phyloP scores from a whole-genome alignment of 2,113 vertebrate genomes.

The Philantomba maxwellii region DNA sequence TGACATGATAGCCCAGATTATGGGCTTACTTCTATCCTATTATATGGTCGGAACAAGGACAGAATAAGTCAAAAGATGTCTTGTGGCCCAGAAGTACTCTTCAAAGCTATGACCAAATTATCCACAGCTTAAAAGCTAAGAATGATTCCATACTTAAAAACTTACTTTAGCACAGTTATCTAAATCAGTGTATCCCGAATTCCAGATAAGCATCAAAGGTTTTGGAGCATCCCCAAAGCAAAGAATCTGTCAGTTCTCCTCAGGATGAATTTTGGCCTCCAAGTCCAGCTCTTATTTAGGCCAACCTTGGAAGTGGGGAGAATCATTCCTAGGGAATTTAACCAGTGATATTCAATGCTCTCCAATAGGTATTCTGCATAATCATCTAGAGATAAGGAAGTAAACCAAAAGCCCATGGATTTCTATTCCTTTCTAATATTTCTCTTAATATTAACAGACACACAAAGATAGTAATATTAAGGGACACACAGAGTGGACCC shows the following conservation, averaged over 20 bases:
- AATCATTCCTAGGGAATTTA: not conserved
- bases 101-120: conserved; percentile 24
- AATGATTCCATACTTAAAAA: not conserved
- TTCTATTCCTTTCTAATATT: not conserved
- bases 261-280: not conserved
- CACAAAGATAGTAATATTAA: not conserved
- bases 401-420: not conserved
- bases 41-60: not conserved
- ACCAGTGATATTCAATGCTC: not conserved
- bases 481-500: not conserved
- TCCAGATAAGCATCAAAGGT: not conserved
- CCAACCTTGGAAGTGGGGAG: not conserved
- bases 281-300: not conserved
- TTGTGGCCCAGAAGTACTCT: not conserved
- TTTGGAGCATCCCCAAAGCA: not conserved
- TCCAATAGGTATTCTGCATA: not conserved
- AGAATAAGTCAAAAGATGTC: conserved; percentile 9
- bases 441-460: not conserved
- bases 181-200: not conserved
- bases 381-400: not conserved
- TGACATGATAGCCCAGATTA: not conserved
- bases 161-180: not conserved
- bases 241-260: not conserved
- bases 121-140: not conserved
- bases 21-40: not conserved